Conservation (phyloP, 2,113 vertebrate species). For the Leucoraja erinaceus region DNA sequence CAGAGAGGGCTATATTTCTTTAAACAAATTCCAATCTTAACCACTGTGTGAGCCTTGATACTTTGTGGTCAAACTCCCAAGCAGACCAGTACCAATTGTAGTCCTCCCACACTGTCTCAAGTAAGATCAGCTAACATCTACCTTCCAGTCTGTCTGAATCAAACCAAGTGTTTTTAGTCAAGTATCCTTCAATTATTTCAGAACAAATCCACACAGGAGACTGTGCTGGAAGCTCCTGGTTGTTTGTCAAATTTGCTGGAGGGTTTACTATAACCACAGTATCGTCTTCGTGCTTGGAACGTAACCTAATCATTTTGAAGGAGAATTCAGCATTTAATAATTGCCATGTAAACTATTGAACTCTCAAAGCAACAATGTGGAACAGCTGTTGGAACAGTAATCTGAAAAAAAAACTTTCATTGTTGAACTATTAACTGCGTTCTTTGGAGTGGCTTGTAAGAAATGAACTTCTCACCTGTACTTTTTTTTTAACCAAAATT, state of each 20-base stretch:
- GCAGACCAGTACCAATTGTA: not conserved
- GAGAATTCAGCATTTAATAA: slow-evolving; percentile 27
- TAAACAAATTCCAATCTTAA: not conserved
- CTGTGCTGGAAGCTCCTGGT: not conserved
- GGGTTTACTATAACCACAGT: slow-evolving; percentile 17
- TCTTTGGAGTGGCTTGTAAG: slow-evolving; percentile 34
- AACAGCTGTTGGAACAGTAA: slow-evolving; percentile 38
- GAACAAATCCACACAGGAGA: not conserved
- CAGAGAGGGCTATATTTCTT: not conserved
- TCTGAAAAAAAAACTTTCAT: slow-evolving; percentile 19
- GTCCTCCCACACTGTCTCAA: not conserved
- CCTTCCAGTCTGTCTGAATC: not conserved
- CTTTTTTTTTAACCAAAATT: slow-evolving; percentile 15
- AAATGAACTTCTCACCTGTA: slow-evolving; percentile 32
- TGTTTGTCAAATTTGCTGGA: slow-evolving; percentile 25
- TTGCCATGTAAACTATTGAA: slow-evolving; percentile 37
- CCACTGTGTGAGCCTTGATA: not conserved
- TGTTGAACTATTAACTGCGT: slow-evolving; percentile 35
- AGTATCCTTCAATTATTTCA: not conserved
- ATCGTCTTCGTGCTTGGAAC: slow-evolving; percentile 19
- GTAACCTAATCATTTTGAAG: slow-evolving; percentile 24
- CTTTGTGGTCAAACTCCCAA: not conserved
- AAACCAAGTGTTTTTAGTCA: not conserved
- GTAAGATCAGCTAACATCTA: not conserved
- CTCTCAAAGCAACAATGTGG: slow-evolving; percentile 30